Conservation (phyloP, 92 coral and sea anemone genomes). For the Porites evermanni region DNA sequence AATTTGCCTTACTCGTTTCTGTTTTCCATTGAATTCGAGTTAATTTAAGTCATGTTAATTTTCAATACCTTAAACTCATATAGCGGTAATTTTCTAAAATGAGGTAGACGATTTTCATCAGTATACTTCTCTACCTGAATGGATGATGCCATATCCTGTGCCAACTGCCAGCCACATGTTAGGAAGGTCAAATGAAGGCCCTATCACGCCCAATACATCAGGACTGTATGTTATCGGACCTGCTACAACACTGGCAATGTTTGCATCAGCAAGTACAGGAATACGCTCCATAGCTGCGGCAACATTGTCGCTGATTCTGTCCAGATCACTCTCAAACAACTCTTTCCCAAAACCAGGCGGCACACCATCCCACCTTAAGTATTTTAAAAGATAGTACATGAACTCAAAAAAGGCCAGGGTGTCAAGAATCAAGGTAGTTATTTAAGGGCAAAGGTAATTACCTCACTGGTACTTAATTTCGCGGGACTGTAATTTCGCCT, state of each 20-base stretch:
- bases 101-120: background rate
- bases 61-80: no score
- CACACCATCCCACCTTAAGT: conserved; percentile 96
- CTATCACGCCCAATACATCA: conserved; percentile 80
- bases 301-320: conserved; percentile 83
- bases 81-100: no score
- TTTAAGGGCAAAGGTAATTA: no score
- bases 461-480: no score
- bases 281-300: conserved; percentile 86
- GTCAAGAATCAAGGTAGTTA: no score
- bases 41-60: no score
- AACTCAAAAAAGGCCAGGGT: no score
- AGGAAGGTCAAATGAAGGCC: conserved; percentile 92
- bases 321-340: conserved; percentile 95
- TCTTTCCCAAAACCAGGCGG: conserved; percentile 97
- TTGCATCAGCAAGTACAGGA: conserved; percentile 87
- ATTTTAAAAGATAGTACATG: background rate
- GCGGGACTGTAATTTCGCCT: no score
- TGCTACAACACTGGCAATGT: conserved; percentile 95
- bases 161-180: conserved; percentile 98
- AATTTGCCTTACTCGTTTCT: no score
- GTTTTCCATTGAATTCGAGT: no score
- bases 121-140: conserved; percentile 71
- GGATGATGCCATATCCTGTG: conserved; percentile 94
- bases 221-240: conserved; percentile 99